Conservation (phyloP, 2,113 vertebrate species). For the Muscicapa adusta region DNA sequence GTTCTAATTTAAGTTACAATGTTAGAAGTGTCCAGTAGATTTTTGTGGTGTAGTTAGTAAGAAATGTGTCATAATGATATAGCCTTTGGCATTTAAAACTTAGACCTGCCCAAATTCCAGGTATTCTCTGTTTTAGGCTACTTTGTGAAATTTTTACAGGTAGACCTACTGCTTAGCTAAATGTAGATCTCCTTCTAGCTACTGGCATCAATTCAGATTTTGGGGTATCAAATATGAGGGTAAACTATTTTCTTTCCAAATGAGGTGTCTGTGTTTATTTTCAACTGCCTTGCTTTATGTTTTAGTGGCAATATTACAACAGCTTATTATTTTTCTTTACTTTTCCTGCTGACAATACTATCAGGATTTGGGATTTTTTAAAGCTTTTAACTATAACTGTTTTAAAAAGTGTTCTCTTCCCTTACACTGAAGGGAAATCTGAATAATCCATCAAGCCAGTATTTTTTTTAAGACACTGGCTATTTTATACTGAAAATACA, state of each 20-base stretch:
- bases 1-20: neutral
- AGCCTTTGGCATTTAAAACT: neutral
- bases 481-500: neutral
- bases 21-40: neutral
- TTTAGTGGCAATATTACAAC: neutral
- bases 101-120: neutral
- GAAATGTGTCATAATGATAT: neutral
- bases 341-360: neutral
- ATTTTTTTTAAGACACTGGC: neutral
- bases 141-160: neutral
- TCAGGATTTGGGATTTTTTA: neutral
- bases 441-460: neutral
- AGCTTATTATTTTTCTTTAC: neutral
- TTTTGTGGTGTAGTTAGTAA: neutral
- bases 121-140: neutral
- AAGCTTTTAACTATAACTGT: neutral
- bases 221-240: neutral
- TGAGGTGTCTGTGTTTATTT: neutral
- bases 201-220: neutral
- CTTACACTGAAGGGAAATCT: neutral
- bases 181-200: neutral
- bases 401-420: neutral
- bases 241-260: neutral
- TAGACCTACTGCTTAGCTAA: neutral
- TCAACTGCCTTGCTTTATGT: neutral